phyloP scores from a whole-genome alignment of 2,113 vertebrate species.

The Myotis brandtii region DNA sequence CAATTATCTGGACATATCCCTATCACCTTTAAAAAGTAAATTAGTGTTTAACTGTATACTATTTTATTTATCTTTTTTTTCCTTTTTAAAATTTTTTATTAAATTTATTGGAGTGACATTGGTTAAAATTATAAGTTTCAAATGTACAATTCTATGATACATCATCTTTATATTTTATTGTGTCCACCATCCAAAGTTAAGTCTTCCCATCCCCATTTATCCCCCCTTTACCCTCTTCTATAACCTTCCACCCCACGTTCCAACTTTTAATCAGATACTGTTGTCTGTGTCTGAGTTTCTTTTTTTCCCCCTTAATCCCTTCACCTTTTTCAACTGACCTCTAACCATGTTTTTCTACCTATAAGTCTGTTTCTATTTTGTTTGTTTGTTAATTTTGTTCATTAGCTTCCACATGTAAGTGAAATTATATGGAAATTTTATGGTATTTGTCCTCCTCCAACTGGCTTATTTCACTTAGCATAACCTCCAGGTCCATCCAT shows the following conservation, averaged over 20 bases:
- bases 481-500: not conserved
- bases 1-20: not conserved
- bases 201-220: not conserved
- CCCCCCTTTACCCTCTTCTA: not conserved
- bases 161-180: not conserved
- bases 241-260: not conserved
- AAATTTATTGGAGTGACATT: not conserved
- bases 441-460: not conserved
- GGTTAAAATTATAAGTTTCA: not conserved
- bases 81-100: not conserved
- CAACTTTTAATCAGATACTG: not conserved
- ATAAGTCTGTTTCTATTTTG: not conserved
- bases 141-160: not conserved
- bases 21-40: not conserved
- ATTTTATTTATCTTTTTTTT: not conserved
- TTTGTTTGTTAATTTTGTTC: not conserved
- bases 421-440: not conserved
- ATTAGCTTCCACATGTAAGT: not conserved
- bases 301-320: not conserved
- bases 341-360: not conserved
- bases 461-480: not conserved
- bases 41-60: not conserved
- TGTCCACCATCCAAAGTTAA: not conserved
- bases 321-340: not conserved
- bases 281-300: not conserved